Conservation (phyloP, 2,888 invertebrate genomes). For the Acanthosepion pharaonis region DNA sequence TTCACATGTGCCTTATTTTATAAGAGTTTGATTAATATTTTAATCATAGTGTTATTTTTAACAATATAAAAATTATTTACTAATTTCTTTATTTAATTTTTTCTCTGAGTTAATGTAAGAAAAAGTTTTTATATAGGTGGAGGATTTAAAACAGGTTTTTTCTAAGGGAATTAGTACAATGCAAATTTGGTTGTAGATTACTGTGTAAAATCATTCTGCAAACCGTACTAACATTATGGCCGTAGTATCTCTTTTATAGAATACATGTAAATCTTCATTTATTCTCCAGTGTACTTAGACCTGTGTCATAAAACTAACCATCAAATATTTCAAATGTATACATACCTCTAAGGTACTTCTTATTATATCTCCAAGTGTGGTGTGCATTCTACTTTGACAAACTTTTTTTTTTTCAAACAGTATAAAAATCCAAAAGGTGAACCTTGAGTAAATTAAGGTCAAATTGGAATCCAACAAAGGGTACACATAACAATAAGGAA, state of each 20-base stretch:
- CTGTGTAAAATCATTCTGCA: background rate
- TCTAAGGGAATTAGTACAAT: background rate
- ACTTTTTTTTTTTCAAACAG: background rate
- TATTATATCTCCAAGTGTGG: background rate
- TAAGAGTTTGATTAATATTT: too few species aligned
- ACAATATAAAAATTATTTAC: too few species aligned
- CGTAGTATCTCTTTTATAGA: background rate
- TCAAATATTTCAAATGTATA: background rate
- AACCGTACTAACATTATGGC: background rate
- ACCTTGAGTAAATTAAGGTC: background rate
- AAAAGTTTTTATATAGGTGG: background rate
- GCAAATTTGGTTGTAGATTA: background rate
- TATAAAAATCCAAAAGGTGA: background rate
- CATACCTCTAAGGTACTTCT: background rate
- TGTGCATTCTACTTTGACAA: background rate
- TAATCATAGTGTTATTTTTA: too few species aligned
- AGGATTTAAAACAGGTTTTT: background rate
- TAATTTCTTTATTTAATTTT: background rate
- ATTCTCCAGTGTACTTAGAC: background rate
- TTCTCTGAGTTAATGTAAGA: background rate
- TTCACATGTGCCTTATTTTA: too few species aligned
- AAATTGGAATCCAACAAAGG: background rate
- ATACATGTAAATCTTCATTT: background rate
- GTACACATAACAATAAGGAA: background rate
- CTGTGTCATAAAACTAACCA: background rate